These are phyloP conservation scores for Mystacornis crossleyi DNA, from an alignment of 2,113 vertebrate genomes.

Conservation along the genomic window DNA sequence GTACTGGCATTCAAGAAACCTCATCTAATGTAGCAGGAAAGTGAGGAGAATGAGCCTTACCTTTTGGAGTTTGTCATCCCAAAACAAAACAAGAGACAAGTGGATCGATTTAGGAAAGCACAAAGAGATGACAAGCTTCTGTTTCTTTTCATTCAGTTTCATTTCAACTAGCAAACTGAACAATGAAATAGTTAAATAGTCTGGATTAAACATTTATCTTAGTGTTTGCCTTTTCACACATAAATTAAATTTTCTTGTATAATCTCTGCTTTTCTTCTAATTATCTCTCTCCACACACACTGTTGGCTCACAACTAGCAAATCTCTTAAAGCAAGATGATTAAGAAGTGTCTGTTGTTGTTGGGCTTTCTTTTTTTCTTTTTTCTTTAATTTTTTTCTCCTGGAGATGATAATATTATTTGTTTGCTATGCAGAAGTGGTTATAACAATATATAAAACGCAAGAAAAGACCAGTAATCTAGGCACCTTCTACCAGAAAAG, in stretches of 20 bases:
- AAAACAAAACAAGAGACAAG: not conserved
- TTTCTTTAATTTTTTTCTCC: not conserved
- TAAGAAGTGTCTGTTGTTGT: constrained; percentile 17
- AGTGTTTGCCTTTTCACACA: constrained; percentile 26
- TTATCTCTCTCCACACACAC: constrained; percentile 55
- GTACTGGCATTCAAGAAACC: not conserved
- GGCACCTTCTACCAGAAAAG: not conserved
- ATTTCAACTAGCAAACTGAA: not conserved
- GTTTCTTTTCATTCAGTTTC: not conserved
- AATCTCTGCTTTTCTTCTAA: constrained; percentile 63
- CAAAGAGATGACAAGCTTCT: not conserved
- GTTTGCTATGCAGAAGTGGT: not conserved
- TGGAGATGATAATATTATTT: not conserved
- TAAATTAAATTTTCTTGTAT: constrained; percentile 65
- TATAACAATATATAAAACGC: not conserved
- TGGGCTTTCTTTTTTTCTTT: not conserved
- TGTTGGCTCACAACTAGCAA: constrained; percentile 41
- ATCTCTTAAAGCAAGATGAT: constrained; percentile 46
- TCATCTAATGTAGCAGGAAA: not conserved
- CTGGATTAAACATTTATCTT: constrained; percentile 30
- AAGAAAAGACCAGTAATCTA: not conserved
- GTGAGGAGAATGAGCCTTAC: not conserved
- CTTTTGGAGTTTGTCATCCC: not conserved
- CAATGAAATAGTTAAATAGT: constrained; percentile 40
- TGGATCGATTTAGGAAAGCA: not conserved